Evolutionary conservation across 2,113 vertebrate species (phyloP), one percentile per base, ranked within the genome.

Genomic region (Nesoenas mayeri): DNA sequence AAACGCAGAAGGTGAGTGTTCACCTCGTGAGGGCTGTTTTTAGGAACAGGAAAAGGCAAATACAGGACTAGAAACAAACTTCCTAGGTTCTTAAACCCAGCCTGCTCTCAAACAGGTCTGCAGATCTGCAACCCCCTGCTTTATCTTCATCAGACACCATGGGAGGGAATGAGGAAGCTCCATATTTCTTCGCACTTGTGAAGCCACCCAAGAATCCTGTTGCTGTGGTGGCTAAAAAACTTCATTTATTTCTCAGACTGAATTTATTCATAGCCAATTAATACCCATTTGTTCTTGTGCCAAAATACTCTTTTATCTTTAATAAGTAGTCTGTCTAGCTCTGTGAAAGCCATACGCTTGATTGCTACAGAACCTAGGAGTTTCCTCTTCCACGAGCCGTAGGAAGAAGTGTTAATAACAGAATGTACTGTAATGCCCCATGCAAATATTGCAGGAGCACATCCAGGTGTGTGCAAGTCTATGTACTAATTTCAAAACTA

Each of bases 281-380:
- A 86, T 81, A 79, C 1, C 34, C 53, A 66, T 91, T 65, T 92
- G 51, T 89, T 93, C 69, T 31, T 42, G 11, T 57, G 83, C 83
- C 89, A 95, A 81, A 87, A 71, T 87, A 79, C 36, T 91, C 15
- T 79, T 94, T 72, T 51, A 32, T 54, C 58, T 96, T 85, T 80
- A 90, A 87, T 82, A 79, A 95, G 48, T 48, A 53, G 53, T 79
- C 38, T 64, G 44, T 54, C 67, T 61, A 82, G 58, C 71, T 89
- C 64, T 71, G 38, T 77, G 70, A 72, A 70, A 89, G 29, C 50
- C 69, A 25, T 74, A 20, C 10, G 22, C 20, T 78, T 69, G 58
- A 73, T 48, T 96, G 88, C 47, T 80, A 62, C 64, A 94, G 67
- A 87, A 54, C 4, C 29, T 6, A 77, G 64, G 64, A 88, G 58